A percentile compares a stretch with the other conserved stretches of the same genome.
phyloP scores from a whole-genome alignment of 2,113 vertebrate genomes.

The Orientallactaga bullata region DNA sequence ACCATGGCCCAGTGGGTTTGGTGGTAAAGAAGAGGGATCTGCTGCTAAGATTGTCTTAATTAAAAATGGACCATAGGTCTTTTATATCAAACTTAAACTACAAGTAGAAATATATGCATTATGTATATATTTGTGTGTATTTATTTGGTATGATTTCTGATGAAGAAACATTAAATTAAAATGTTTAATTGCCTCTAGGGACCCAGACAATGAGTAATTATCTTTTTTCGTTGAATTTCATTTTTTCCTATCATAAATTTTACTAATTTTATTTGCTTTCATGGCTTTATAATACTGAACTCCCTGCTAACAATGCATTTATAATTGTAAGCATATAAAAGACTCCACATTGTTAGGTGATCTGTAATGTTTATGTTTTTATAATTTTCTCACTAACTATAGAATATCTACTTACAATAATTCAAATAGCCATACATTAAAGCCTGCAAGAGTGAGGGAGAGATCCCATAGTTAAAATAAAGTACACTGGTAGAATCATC shows the following conservation, averaged over 20 bases:
- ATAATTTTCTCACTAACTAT: slow-evolving; percentile 54
- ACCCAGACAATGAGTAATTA: slow-evolving; percentile 3
- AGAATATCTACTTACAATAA: slow-evolving; percentile 49
- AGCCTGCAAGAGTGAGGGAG: background rate
- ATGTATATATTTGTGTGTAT: background rate
- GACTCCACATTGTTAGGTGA: slow-evolving; percentile 35
- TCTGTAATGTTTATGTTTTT: slow-evolving; percentile 60
- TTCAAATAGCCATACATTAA: slow-evolving; percentile 48
- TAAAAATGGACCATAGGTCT: background rate
- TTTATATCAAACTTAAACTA: slow-evolving; percentile 51
- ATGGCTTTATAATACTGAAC: slow-evolving; percentile 27
- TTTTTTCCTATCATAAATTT: slow-evolving; percentile 63
- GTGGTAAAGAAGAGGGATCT: background rate
- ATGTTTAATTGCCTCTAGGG: slow-evolving; percentile 5
- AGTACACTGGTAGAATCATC: slow-evolving; percentile 43
- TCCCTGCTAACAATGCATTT: slow-evolving; percentile 16
- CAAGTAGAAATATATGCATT: slow-evolving; percentile 32
- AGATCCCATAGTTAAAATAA: slow-evolving; percentile 41
- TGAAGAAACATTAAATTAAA: slow-evolving; percentile 55
- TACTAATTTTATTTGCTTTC: slow-evolving; percentile 53
- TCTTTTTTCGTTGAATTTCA: background rate
- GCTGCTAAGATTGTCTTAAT: background rate
- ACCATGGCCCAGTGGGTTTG: background rate
- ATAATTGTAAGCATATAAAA: slow-evolving; percentile 31
- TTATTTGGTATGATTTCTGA: slow-evolving; percentile 56